Percentiles rank a stretch among this genome's conserved stretches.
Conservation (phyloP, 2,113 vertebrate species). For the Oryctolagus cuniculus region mOryCun1.1 NC_091438.1:83724001-83724500, state of each 20-base stretch:
- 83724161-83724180: background rate
- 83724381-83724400: no score
- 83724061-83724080: background rate
- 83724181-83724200: background rate
- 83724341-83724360: background rate
- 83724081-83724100: background rate
- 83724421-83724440: no score
- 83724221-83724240: background rate
- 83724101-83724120: background rate
- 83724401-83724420: no score
- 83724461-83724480: no score
- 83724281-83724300: slow-evolving; percentile 11
- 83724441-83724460: no score
- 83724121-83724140: background rate
- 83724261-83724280: background rate
- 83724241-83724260: background rate
- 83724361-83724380: no score
- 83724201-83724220: background rate
- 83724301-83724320: slow-evolving; percentile 17
- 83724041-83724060: background rate
- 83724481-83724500: no score
- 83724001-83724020: background rate
- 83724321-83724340: slow-evolving; percentile 46
- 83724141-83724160: background rate
- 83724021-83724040: slow-evolving; percentile 27